Evolutionary conservation across 1,140 invertebrate species (phyloP), one percentile per base, ranked within the genome.

Genomic region (Drosophila repleta): DNA sequence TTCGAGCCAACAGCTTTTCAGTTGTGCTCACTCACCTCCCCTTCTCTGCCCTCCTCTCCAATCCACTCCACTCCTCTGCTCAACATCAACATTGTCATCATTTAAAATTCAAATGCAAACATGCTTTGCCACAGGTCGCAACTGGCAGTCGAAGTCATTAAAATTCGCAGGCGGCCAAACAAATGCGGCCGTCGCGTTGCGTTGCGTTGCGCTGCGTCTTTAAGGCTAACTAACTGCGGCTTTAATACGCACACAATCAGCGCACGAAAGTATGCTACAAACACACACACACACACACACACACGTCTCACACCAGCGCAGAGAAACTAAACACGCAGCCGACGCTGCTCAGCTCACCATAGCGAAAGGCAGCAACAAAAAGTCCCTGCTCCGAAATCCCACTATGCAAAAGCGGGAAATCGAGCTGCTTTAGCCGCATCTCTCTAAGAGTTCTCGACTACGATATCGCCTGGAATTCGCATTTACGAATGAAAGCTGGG

Each of bases 81-180:
- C 45, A 48, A 1, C 45, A 24, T 15, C 67, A 68, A 71, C 67
- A 68, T 70, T 70, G 51, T 69, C 63, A 58, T 69, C 60, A 87
- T 87, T 83, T 79, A 79, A 88, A 87, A 87, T 88, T 87, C 72
- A 87, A 87, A 87, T 88, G 67, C 79, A 82, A 87, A 88, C 71
- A 24, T 32, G 21, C 29, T 79, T 83, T 76, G 68, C 61, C 76
- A 79, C 65, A 67, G 56, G 69, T 56, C 43, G 46, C 24, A 72
- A 61, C 55, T 61, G 43, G 43, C 39, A 46, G 51, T 29, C 56
- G 32, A 76, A 77, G 76, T 85, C 82, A 85, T 87, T 75, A 75
- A 85, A 85, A 85, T 85, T 85, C 78, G 83, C 63, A 82, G 74
- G 78, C 74, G 75, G 56, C 69, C 70, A 70, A 83, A 79, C 66